Percentiles rank a stretch among this genome's conserved stretches.
phyloP scores from a whole-genome alignment of 2,797 vertebrate species.

The Parambassis ranga region DNA sequence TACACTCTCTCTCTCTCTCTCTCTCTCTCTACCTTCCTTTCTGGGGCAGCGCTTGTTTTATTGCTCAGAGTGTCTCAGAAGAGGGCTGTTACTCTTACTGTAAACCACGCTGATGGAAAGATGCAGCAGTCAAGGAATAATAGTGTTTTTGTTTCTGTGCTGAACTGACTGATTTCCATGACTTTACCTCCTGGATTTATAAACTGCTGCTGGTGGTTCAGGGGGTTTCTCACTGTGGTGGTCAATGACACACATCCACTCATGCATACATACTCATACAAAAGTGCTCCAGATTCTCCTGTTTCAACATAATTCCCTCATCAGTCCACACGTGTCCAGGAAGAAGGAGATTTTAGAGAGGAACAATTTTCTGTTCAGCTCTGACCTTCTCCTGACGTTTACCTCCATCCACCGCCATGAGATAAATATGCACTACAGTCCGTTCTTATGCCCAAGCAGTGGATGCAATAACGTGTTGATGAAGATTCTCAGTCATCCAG shows the following conservation, averaged over 20 bases:
- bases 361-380: no score
- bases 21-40: slow-evolving; percentile 21
- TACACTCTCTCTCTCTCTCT: neutral
- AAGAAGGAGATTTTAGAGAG: no score
- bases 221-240: slow-evolving; percentile 15
- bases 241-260: slow-evolving; percentile 17
- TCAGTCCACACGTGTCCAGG: no score
- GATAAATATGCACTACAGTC: no score
- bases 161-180: slow-evolving; percentile 18
- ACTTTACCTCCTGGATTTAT: slow-evolving; percentile 45
- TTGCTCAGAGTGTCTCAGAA: neutral
- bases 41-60: slow-evolving; percentile 4
- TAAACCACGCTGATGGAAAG: neutral
- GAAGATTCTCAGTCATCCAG: no score
- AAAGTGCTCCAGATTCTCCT: neutral
- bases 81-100: neutral
- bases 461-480: no score
- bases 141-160: slow-evolving; percentile 44
- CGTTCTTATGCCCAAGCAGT: no score
- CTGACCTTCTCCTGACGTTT: no score
- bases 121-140: slow-evolving; percentile 25
- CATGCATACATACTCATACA: neutral
- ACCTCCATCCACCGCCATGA: no score
- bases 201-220: slow-evolving; percentile 10
- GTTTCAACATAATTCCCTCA: no score